These are phyloP conservation scores for Melinaea marsaeus DNA, from an alignment of 2,888 invertebrate genomes.

Conservation along the genomic window DNA sequence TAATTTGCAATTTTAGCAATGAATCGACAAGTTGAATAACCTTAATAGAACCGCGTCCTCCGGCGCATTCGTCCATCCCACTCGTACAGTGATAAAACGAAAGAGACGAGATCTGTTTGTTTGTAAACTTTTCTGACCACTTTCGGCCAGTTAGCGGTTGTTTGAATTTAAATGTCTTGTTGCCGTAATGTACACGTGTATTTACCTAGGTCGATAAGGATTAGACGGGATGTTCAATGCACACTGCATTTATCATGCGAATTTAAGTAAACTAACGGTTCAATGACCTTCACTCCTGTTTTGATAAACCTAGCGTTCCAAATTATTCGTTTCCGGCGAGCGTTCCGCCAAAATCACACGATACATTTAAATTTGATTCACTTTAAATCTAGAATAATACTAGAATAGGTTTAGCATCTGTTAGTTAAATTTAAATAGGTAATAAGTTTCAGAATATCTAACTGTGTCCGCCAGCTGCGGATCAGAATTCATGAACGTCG, in stretches of 20 bases:
- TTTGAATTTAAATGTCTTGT: constrained; percentile 24
- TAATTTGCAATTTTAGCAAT: constrained; percentile 48
- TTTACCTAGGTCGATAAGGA: constrained; percentile 41
- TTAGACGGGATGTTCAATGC: constrained; percentile 4
- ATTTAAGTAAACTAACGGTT: constrained; percentile 34
- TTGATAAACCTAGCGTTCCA: constrained; percentile 48
- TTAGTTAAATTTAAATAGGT: not conserved
- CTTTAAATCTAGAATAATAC: constrained; percentile 13
- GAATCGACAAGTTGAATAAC: constrained; percentile 63
- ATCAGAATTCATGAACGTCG: not conserved
- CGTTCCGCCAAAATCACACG: constrained; percentile 39
- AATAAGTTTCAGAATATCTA: not conserved
- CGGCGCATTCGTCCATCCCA: constrained; percentile 36
- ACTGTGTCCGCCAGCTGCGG: not conserved
- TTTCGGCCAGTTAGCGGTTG: constrained; percentile 33
- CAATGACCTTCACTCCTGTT: constrained; percentile 53
- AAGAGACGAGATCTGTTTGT: constrained; percentile 58
- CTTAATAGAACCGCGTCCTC: constrained; percentile 49
- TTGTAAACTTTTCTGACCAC: constrained; percentile 53
- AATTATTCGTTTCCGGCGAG: constrained; percentile 49
- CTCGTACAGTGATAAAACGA: constrained; percentile 40
- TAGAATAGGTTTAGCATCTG: constrained; percentile 12
- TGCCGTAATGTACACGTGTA: constrained; percentile 34
- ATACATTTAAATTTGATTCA: constrained; percentile 10
- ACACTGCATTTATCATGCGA: constrained; percentile 5